Percentiles rank a stretch among this genome's conserved stretches.
phyloP scores from a whole-genome alignment of 2,113 vertebrate species.

The Psophia crepitans region DNA sequence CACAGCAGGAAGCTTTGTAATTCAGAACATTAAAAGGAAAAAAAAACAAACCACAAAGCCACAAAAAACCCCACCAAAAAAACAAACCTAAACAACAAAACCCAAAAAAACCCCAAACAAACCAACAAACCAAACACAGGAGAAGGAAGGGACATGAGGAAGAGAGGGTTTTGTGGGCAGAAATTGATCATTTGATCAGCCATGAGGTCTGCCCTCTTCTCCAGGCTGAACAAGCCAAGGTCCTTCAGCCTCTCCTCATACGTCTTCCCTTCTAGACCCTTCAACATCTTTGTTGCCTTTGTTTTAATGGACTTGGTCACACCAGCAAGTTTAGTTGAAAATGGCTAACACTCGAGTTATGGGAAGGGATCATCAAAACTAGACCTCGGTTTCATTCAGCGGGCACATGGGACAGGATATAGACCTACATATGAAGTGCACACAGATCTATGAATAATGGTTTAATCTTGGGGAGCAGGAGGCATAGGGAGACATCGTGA shows the following conservation, averaged over 20 bases:
- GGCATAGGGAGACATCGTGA: rapidly evolving
- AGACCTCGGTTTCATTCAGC: background rate
- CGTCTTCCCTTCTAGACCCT: too few species aligned
- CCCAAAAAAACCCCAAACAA: background rate
- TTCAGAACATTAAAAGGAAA: background rate
- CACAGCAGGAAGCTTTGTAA: background rate
- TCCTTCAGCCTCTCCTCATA: too few species aligned
- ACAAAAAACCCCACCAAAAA: background rate
- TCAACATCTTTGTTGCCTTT: too few species aligned
- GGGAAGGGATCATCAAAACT: background rate
- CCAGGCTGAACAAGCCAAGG: too few species aligned
- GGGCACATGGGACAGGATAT: too few species aligned
- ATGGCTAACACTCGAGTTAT: background rate
- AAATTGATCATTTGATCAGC: too few species aligned
- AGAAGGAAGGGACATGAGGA: background rate
- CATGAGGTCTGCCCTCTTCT: too few species aligned
- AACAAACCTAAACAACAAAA: background rate
- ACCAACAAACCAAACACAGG: background rate
- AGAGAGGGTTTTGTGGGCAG: too few species aligned
- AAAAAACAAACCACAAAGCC: background rate
- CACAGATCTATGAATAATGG: background rate
- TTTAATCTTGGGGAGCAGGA: background rate
- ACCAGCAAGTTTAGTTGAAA: background rate
- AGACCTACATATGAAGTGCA: background rate
- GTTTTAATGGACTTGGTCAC: background rate